Evolutionary conservation across 2,113 vertebrate genomes (phyloP), one percentile per base, ranked within the genome.

Genomic region (Tamias sibiricus): DNA sequence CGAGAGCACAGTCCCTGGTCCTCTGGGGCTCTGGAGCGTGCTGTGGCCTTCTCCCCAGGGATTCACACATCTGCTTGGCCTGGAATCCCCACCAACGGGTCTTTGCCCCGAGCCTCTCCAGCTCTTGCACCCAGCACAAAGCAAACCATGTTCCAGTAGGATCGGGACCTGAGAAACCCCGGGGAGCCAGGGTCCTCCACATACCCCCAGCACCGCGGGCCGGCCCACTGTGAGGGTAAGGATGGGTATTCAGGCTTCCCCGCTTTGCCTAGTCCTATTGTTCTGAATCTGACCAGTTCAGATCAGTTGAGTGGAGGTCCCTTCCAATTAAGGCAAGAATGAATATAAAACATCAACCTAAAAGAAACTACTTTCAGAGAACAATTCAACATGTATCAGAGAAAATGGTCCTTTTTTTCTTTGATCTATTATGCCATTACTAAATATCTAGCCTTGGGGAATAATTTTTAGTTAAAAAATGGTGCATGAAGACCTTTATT

Each of bases 401-500:
- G 88, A 74, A 62, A 20, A n/a, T 10, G 35, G 17, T 35, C 19
- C 42, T 81, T 35, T 68, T 54, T 0, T 57, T 11, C 74, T 87
- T 66, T 59, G 47, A 52, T 69, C 83, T 90, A 13, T 35, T 47
- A 69, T 64, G 52, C 69, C 72, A 90, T 64, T 72, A 62, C 35
- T 42, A 90, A 90, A 72, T 69, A 89, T 69, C 64, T 94, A 87
- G 80, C 44, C 92, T 84, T n/a, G 5, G 71, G 76, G 74, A 77
- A 49, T 80, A 35, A 87, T 59, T 54, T 95, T 76, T 95, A 79
- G 95, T 95, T 37, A 74, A 71, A 94, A 81, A 76, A 62, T 14
- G 35, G 72, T 81, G 71, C 17, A 93, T 28, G 68, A 87, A 49
- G 72, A 69, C 32, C 42, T 88, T 54, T 68, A 75, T 80, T 96